Percentiles rank a stretch among this genome's conserved stretches.
phyloP scores from a whole-genome alignment of 2,113 vertebrate species.

The Ornithorhynchus anatinus region DNA sequence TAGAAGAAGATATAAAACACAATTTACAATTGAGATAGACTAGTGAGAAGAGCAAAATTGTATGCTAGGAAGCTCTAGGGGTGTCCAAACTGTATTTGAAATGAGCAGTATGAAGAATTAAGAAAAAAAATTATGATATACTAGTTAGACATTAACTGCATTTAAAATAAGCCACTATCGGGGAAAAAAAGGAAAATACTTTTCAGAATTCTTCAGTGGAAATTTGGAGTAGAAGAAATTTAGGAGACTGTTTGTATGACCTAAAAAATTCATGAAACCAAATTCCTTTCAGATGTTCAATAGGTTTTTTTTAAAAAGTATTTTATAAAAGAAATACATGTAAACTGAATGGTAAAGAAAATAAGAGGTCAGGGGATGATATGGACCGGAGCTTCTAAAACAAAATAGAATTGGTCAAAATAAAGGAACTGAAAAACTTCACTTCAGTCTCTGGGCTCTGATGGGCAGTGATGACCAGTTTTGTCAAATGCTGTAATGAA shows the following conservation, averaged over 20 bases:
- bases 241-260: constrained; percentile 3
- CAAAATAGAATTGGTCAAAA: too few species aligned
- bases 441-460: too few species aligned
- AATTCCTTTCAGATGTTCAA: background rate
- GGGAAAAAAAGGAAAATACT: background rate
- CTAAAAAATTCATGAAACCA: constrained; percentile 10
- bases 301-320: background rate
- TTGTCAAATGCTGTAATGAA: too few species aligned
- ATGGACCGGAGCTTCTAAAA: too few species aligned
- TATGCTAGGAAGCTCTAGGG: constrained; percentile 31
- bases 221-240: background rate
- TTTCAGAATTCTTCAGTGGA: background rate
- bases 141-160: background rate
- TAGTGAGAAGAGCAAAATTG: background rate
- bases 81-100: constrained; percentile 11
- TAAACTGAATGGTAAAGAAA: too few species aligned
- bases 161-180: constrained; percentile 17
- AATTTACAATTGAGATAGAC: constrained; percentile 28
- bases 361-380: too few species aligned
- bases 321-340: too few species aligned
- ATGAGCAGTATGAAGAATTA: constrained; percentile 17
- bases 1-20: constrained; percentile 33
- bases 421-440: too few species aligned
- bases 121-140: background rate
- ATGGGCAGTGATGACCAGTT: too few species aligned